phyloP scores from a whole-genome alignment of 2,113 vertebrate species.

The Physeter macrocephalus region DNA sequence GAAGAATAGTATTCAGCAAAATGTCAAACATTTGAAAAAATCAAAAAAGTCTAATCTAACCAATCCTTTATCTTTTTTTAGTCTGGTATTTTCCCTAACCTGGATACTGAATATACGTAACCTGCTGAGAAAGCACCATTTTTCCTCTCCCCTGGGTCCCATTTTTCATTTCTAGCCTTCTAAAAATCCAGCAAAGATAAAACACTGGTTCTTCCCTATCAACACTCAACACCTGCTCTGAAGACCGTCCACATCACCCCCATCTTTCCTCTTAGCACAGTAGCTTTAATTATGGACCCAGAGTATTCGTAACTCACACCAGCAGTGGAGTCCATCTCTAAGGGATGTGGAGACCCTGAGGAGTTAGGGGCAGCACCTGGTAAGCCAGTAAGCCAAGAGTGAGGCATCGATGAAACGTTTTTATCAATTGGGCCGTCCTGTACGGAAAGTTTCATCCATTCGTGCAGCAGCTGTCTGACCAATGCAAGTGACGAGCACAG shows the following conservation, averaged over 20 bases:
- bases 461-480: background rate
- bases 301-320: slow-evolving; percentile 72
- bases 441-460: slow-evolving; percentile 64
- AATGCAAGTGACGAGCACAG: background rate
- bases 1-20: slow-evolving; percentile 3
- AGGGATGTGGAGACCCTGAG: slow-evolving; percentile 66
- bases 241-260: background rate
- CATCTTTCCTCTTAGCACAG: slow-evolving; percentile 35
- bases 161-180: background rate
- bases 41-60: background rate
- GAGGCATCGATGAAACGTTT: slow-evolving; percentile 76
- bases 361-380: slow-evolving; percentile 77
- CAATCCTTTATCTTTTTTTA: slow-evolving; percentile 19
- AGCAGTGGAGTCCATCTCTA: slow-evolving; percentile 64
- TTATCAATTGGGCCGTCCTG: slow-evolving; percentile 72
- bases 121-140: background rate
- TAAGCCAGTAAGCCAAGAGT: slow-evolving; percentile 74
- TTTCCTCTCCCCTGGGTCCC: background rate
- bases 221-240: slow-evolving; percentile 68
- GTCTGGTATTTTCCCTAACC: background rate
- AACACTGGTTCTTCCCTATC: slow-evolving; percentile 67
- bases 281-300: slow-evolving; percentile 79
- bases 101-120: background rate
- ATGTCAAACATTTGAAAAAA: background rate
- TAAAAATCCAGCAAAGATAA: slow-evolving; percentile 59